A percentile compares a stretch with the other conserved stretches of the same genome.
phyloP scores from a whole-genome alignment of 2,113 vertebrate species.

The Corydoras sp. region DNA sequence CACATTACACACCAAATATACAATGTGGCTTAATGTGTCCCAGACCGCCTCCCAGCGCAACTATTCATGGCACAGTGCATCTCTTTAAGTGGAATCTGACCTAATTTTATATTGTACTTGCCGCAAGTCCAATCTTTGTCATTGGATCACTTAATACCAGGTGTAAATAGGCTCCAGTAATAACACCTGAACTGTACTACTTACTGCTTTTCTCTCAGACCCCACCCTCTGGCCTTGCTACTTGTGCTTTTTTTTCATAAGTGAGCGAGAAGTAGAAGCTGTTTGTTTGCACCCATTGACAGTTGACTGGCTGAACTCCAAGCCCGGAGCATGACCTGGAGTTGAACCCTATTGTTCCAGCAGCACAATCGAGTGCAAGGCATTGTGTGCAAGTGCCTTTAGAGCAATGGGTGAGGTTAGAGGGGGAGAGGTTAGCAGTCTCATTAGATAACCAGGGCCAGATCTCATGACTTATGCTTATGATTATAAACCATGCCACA shows the following conservation, averaged over 20 bases:
- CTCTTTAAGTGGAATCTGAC: too few species aligned
- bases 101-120: too few species aligned
- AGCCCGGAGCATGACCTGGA: slow-evolving; percentile 79
- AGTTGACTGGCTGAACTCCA: slow-evolving; percentile 79
- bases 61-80: too few species aligned
- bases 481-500: slow-evolving; percentile 40
- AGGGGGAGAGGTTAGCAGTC: slow-evolving; percentile 39
- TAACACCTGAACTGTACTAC: slow-evolving; percentile 24
- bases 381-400: slow-evolving; percentile 80
- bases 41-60: too few species aligned
- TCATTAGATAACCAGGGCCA: slow-evolving; percentile 27
- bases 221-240: slow-evolving; percentile 17
- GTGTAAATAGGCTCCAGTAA: slow-evolving; percentile 7
- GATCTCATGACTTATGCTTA: slow-evolving; percentile 41
- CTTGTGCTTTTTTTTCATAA: slow-evolving; percentile 26
- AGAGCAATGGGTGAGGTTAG: slow-evolving; percentile 54
- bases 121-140: too few species aligned
- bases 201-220: slow-evolving; percentile 8
- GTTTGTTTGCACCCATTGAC: slow-evolving; percentile 77
- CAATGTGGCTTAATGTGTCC: too few species aligned
- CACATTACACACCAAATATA: too few species aligned
- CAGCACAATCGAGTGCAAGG: slow-evolving; percentile 73
- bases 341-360: slow-evolving; percentile 85
- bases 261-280: slow-evolving; percentile 36
- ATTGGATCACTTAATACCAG: too few species aligned